These are phyloP conservation scores for Chaunax sp. DNA, from an alignment of 2,797 vertebrate genomes.

Conservation along the genomic window DNA sequence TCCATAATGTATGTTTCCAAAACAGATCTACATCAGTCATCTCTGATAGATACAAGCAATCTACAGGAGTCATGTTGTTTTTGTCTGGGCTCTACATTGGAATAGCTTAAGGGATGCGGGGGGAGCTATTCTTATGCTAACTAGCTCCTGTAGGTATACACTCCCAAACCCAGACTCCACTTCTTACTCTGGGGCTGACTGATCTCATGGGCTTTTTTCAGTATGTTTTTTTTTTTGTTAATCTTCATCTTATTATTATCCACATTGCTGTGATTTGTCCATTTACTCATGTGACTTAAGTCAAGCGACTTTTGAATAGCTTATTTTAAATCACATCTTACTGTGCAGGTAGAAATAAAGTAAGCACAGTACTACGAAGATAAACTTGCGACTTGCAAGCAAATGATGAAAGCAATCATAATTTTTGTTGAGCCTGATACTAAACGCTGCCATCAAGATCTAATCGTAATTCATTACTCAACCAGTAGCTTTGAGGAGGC, in stretches of 20 bases:
- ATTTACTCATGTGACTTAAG: background rate
- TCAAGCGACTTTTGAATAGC: background rate
- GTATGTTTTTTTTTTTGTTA: background rate
- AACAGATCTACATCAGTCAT: conserved; percentile 81
- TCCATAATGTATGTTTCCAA: conserved; percentile 75
- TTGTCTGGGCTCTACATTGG: conserved; percentile 48
- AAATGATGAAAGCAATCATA: background rate
- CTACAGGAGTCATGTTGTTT: conserved; percentile 76
- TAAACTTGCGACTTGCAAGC: background rate
- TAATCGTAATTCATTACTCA: conserved; percentile 8
- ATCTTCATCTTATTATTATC: background rate
- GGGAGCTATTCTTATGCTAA: conserved; percentile 79
- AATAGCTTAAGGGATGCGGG: conserved; percentile 53
- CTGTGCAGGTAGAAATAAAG: background rate
- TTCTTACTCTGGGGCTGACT: conserved; percentile 22
- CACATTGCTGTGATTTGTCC: background rate
- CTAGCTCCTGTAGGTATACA: conserved; percentile 28
- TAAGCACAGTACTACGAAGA: background rate
- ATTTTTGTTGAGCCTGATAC: conserved; percentile 4
- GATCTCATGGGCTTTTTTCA: background rate
- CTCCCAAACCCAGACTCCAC: conserved; percentile 9
- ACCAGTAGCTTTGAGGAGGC: conserved; percentile 30
- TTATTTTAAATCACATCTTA: background rate
- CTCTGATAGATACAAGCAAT: conserved; percentile 82
- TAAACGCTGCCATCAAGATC: background rate